These are phyloP conservation scores for Varanus komodoensis DNA, from an alignment of 2,113 vertebrate species.

Conservation along the genomic window DNA sequence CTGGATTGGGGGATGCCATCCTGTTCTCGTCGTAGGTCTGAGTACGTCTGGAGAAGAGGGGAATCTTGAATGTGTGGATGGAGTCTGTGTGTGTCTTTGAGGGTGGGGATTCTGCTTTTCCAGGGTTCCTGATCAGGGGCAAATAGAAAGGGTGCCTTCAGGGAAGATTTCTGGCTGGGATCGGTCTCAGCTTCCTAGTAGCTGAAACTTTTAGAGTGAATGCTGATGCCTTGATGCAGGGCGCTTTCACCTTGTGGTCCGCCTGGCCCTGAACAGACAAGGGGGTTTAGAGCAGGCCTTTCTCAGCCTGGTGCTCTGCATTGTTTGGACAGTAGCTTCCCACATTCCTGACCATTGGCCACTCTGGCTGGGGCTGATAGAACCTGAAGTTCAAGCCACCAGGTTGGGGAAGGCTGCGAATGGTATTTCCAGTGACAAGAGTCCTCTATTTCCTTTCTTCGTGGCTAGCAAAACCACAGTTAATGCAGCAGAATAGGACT, in stretches of 20 bases:
- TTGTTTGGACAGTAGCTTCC: neutral
- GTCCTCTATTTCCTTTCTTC: neutral
- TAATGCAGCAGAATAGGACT: neutral
- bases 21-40: neutral
- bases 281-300: neutral
- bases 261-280: neutral
- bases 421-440: too few species aligned
- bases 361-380: neutral
- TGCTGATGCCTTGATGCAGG: neutral
- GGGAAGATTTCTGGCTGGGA: neutral
- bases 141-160: neutral
- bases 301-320: too few species aligned
- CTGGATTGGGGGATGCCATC: neutral
- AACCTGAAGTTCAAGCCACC: neutral
- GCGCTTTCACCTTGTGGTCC: too few species aligned
- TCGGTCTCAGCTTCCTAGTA: neutral
- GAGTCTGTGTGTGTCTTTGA: too few species aligned
- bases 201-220: neutral
- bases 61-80: too few species aligned
- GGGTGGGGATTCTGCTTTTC: neutral
- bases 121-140: neutral
- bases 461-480: neutral
- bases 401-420: too few species aligned
- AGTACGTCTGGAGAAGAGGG: neutral
- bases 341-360: neutral